Evolutionary conservation across 2,888 invertebrate genomes (phyloP).

Genomic region (Pseudococcus longispinus): DNA sequence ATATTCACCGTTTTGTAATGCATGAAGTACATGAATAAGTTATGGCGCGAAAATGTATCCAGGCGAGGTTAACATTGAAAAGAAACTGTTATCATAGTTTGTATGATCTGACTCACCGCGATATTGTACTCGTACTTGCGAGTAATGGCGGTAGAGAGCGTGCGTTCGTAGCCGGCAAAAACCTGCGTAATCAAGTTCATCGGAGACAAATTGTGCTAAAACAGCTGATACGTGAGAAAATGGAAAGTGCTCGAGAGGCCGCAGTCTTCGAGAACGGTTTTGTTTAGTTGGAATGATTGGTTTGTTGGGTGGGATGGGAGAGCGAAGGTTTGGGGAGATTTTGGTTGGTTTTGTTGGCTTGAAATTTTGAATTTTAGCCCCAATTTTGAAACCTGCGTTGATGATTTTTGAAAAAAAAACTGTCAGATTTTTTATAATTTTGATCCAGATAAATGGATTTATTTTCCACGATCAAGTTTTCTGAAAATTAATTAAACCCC

Average conservation of each 20-base stretch:
- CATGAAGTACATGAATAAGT: not conserved
- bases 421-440: no score
- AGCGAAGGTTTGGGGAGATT: not conserved
- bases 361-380: not conserved
- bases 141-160: slow-evolving; percentile 19
- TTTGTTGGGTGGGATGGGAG: not conserved
- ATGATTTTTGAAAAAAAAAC: no score
- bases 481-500: no score
- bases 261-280: not conserved
- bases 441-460: no score
- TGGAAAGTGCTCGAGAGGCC: slow-evolving; percentile 6
- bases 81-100: slow-evolving; percentile 41
- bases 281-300: not conserved
- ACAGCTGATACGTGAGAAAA: slow-evolving; percentile 37
- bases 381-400: no score
- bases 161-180: not conserved
- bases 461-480: no score
- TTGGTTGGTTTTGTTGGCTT: no score
- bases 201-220: not conserved
- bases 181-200: slow-evolving; percentile 45
- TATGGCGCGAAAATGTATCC: slow-evolving; percentile 40
- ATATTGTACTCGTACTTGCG: not conserved
- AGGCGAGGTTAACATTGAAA: slow-evolving; percentile 32
- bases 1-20: not conserved
- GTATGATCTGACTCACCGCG: slow-evolving; percentile 41